A percentile compares a stretch with the other conserved stretches of the same genome.
Conservation (phyloP, 2,888 invertebrate species). For the Agonopterix heracliana region DNA sequence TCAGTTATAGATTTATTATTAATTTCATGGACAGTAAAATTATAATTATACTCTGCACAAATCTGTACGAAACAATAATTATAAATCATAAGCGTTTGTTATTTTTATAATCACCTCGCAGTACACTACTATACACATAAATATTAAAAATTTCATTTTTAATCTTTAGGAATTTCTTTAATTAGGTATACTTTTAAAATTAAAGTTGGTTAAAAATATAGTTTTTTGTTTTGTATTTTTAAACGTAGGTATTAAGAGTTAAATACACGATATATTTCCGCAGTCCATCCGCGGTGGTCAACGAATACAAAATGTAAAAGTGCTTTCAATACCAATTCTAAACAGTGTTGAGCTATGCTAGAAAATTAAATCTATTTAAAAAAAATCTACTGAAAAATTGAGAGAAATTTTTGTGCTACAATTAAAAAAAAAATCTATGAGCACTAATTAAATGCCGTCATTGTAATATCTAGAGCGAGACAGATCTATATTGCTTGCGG, state of each 20-base stretch:
- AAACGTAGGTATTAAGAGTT: conserved; percentile 55
- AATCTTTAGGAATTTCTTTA: conserved; percentile 71
- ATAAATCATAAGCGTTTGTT: conserved; percentile 59
- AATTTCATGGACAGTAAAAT: conserved; percentile 67
- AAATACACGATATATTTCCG: conserved; percentile 35
- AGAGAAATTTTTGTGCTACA: conserved; percentile 58
- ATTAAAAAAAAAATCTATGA: conserved; percentile 55
- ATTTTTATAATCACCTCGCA: conserved; percentile 52
- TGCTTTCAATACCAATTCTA: conserved; percentile 35
- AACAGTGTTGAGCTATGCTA: conserved; percentile 51
- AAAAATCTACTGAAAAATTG: conserved; percentile 45
- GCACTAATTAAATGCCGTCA: conserved; percentile 60
- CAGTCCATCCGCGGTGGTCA: conserved; percentile 31
- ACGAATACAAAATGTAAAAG: conserved; percentile 18
- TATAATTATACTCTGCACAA: conserved; percentile 53
- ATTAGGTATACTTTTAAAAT: conserved; percentile 66
- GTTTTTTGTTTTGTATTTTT: conserved; percentile 58
- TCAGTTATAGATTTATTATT: conserved; percentile 64
- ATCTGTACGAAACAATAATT: conserved; percentile 41
- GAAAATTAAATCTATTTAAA: conserved; percentile 41
- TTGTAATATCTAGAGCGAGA: conserved; percentile 43
- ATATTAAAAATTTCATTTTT: conserved; percentile 68
- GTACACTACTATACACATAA: conserved; percentile 68
- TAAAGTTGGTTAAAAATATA: conserved; percentile 73
- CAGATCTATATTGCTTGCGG: conserved; percentile 21